These are phyloP conservation scores for Crematogaster levior DNA, from an alignment of 2,888 invertebrate genomes.

Conservation along the genomic window DNA sequence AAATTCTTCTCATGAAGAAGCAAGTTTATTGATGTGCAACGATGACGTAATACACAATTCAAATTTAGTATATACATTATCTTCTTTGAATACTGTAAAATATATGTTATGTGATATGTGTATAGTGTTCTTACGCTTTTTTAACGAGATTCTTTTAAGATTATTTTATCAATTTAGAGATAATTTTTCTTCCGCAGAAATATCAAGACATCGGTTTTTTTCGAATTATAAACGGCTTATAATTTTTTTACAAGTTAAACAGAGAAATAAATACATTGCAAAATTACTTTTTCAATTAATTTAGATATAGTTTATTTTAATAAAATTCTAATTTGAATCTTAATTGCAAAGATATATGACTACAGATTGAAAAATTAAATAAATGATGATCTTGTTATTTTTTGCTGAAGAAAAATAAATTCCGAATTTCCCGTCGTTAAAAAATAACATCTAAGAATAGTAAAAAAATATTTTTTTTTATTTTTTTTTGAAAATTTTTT, in stretches of 20 bases:
- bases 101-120: background rate
- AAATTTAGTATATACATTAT: background rate
- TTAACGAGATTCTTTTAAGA: background rate
- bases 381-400: background rate
- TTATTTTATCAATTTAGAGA: background rate
- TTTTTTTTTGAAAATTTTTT: background rate
- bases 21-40: background rate
- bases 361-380: constrained; percentile 6
- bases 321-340: background rate
- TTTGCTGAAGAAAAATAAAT: background rate
- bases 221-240: background rate
- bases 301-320: background rate
- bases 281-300: background rate
- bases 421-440: background rate
- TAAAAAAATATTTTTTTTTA: background rate
- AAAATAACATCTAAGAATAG: background rate
- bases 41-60: background rate
- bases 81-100: background rate
- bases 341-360: background rate
- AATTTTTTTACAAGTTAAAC: background rate
- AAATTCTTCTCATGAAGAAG: constrained; percentile 33
- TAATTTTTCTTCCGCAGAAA: background rate
- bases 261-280: background rate
- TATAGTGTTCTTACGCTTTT: background rate
- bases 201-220: background rate